Evolutionary conservation across 2,888 invertebrate genomes (phyloP).

Genomic region (Xestia rhomboidea): DNA sequence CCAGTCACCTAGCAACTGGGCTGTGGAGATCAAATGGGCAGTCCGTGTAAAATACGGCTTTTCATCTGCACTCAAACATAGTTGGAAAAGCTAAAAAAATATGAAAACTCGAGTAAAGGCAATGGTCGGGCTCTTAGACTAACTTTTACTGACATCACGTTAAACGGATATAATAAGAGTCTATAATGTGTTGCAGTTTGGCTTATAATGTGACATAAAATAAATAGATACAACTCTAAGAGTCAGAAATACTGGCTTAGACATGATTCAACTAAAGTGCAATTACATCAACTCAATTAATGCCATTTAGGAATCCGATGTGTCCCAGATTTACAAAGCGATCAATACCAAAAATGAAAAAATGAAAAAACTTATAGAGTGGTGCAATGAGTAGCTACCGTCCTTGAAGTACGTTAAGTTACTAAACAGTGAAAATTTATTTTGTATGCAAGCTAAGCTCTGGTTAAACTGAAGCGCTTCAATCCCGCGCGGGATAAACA

Average conservation of each 20-base stretch:
- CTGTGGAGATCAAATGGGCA: not conserved
- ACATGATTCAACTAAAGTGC: slow-evolving; percentile 9
- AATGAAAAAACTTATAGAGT: slow-evolving; percentile 41
- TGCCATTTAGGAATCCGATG: slow-evolving; percentile 38
- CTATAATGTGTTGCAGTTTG: not conserved
- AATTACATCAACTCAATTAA: slow-evolving; percentile 43
- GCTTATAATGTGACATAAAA: not conserved
- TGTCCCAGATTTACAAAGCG: slow-evolving; percentile 45
- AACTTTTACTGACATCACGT: not conserved
- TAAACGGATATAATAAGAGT: not conserved
- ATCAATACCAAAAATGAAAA: slow-evolving; percentile 59
- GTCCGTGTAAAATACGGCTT: not conserved
- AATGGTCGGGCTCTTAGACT: not conserved
- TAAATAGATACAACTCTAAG: not conserved
- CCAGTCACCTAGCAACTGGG: not conserved
- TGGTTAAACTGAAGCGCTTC: not conserved
- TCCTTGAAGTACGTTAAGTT: slow-evolving; percentile 19
- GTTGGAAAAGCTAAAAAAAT: not conserved
- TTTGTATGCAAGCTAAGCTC: not conserved
- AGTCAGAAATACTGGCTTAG: not conserved
- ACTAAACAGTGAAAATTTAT: not conserved
- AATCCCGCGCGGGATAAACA: not conserved
- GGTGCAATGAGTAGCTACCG: slow-evolving; percentile 19
- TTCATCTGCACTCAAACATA: not conserved
- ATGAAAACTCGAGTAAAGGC: not conserved